A percentile compares a stretch with the other conserved stretches of the same genome.
These are phyloP conservation scores for Polypedilum pembai DNA, from an alignment of 1,140 invertebrate genomes.

Conservation along the genomic window DNA sequence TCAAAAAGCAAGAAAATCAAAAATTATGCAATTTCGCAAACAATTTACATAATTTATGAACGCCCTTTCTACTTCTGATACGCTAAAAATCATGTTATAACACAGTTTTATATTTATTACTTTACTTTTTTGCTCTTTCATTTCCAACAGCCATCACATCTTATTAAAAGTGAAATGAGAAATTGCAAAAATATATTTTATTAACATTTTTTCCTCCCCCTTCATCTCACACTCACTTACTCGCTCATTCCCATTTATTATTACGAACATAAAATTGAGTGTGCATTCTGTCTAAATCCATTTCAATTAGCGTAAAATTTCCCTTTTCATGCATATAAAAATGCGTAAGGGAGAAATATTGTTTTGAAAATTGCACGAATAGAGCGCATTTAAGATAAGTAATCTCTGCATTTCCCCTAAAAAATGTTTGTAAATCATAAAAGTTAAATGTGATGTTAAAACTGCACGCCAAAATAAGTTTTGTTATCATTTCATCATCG, in stretches of 20 bases:
- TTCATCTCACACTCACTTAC: background rate
- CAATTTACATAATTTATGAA: slow-evolving; percentile 13
- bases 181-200: slow-evolving; percentile 13
- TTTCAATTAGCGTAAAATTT: background rate
- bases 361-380: no score
- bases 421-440: no score
- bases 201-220: background rate
- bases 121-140: background rate
- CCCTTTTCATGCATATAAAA: background rate
- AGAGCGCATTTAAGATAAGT: no score
- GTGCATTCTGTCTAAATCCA: slow-evolving; percentile 10
- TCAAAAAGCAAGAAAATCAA: background rate
- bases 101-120: slow-evolving; percentile 13
- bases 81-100: background rate
- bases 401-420: no score
- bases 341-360: background rate
- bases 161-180: background rate
- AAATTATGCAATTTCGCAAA: background rate
- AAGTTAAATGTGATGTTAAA: background rate
- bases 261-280: background rate
- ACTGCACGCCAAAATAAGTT: background rate
- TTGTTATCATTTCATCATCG: background rate
- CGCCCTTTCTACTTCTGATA: background rate
- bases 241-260: background rate
- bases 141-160: background rate